Evolutionary conservation across 2,888 invertebrate species (phyloP).

Genomic region (Busseola fusca): DNA sequence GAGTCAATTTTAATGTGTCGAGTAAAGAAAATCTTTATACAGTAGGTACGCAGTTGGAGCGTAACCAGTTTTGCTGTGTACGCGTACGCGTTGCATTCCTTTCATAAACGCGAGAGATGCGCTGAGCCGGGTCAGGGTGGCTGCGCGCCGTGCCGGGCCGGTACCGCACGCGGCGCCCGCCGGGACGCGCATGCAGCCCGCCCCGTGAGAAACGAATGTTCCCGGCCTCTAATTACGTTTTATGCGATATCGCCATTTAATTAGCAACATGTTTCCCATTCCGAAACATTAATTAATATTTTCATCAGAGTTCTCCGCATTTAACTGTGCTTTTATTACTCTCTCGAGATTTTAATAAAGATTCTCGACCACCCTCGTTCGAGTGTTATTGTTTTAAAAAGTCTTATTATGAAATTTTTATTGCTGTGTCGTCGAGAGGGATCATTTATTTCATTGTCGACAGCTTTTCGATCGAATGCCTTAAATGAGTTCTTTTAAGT

Average conservation of each 20-base stretch:
- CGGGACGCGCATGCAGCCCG: constrained; percentile 64
- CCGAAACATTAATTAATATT: constrained; percentile 89
- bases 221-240: constrained; percentile 88
- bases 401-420: constrained; percentile 83
- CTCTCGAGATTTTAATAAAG: constrained; percentile 88
- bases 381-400: constrained; percentile 83
- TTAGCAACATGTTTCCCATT: constrained; percentile 89
- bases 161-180: constrained; percentile 49
- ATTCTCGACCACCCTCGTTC: constrained; percentile 87
- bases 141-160: constrained; percentile 43
- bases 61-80: constrained; percentile 79
- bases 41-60: constrained; percentile 71
- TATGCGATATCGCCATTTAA: constrained; percentile 89
- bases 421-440: constrained; percentile 73
- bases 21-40: constrained; percentile 69
- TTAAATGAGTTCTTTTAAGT: constrained; percentile 70
- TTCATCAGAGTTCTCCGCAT: constrained; percentile 88
- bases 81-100: constrained; percentile 80
- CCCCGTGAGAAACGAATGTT: constrained; percentile 86
- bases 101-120: constrained; percentile 73
- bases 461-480: constrained; percentile 72
- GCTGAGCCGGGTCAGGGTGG: constrained; percentile 39
- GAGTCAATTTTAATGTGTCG: constrained; percentile 75
- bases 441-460: constrained; percentile 77
- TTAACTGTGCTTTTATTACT: constrained; percentile 88